Evolutionary conservation across 64 coral and sea anemone genomes (phyloP), one percentile per base, ranked within the genome.

Genomic region (Porites lutea): DNA sequence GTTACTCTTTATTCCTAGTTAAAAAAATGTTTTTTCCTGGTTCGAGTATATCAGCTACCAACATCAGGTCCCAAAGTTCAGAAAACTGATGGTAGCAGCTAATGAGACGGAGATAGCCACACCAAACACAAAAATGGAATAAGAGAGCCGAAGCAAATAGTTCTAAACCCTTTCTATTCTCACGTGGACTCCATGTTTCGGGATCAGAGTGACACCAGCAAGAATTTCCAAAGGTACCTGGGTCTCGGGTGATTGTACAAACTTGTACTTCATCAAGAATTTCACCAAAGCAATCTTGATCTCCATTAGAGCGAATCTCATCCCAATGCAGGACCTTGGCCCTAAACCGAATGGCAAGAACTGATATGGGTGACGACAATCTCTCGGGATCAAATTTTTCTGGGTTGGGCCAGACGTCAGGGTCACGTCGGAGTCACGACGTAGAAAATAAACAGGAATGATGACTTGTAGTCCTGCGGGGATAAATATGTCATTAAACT

Each of bases 341-440:
- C 95, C 95, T 21, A 63, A 79, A 43, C 95, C 95, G 51, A 96
- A 96, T 19, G 95, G 95, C 85, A 93, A 71, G 55, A 93, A 93
- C 63, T 91, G 89, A 21, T 87, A 96, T 19, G 89, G 57, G 77
- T 96, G 83, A 23, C 85, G 90, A n/a, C 20, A 96, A 96, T 54
- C 94, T 80, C 15, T 90, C 75, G n/a, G 88, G 88, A 65, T 90
- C 59, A 80, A 90, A 90, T 13, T 80, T 90, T 10, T 90, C 88
- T 4, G 73, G 62, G 58, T 70, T 62, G 20, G 74, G 73, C 88
- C 88, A 90, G 6, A 49, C 88, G 3, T 90, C 75, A 5, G 88
- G 75, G 18, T 88, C 86, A 49, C 88, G 3, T 90, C 75, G 2
- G 88, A 58, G 18, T 88, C 86, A 8, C 48, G 72, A 20, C 79